Evolutionary conservation across 2,797 vertebrate species (phyloP).

Genomic region (Capromys pilorides): DNA sequence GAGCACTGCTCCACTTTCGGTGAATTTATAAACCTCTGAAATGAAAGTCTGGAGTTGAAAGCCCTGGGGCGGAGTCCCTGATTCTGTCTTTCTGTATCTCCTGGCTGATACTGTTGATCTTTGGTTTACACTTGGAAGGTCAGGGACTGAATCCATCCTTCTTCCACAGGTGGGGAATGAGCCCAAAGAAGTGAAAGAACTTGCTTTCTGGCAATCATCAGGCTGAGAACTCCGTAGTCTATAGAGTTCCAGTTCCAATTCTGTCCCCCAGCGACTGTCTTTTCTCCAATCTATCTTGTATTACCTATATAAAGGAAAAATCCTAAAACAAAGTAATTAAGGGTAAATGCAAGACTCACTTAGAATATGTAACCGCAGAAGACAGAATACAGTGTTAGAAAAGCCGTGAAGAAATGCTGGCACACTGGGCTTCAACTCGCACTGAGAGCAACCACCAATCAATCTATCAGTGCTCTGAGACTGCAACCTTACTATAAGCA

Average conservation of each 20-base stretch:
- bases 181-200: not conserved
- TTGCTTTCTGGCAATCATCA: not conserved
- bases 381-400: not conserved
- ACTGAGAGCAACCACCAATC: not conserved
- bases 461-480: fast-evolving
- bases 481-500: not conserved
- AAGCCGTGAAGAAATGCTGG: not conserved
- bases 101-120: not conserved
- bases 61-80: not conserved
- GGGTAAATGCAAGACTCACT: not conserved
- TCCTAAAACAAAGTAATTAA: not conserved
- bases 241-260: not conserved
- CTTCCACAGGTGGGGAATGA: not conserved
- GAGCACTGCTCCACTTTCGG: not conserved
- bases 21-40: not conserved
- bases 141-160: not conserved
- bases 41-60: fast-evolving
- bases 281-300: not conserved
- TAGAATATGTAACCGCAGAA: not conserved
- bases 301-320: not conserved
- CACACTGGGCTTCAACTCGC: not conserved
- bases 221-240: too few relatives aligned
- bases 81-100: not conserved
- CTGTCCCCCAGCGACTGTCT: not conserved
- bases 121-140: not conserved